phyloP scores from a whole-genome alignment of 1,140 invertebrate species.

The Trachymyrmex cornetzi region DNA sequence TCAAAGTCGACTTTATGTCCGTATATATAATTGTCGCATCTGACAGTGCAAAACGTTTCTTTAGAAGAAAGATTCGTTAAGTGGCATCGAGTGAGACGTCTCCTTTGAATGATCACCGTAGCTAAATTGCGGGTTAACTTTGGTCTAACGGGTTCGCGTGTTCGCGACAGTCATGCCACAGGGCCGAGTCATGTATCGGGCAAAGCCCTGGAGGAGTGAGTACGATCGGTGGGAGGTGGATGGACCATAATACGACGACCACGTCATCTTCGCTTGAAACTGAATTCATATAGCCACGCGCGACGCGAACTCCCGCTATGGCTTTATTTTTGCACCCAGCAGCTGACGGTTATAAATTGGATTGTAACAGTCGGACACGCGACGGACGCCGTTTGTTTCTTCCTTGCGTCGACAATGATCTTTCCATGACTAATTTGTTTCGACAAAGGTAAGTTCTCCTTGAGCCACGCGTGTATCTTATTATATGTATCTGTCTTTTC shows the following conservation, averaged over 20 bases:
- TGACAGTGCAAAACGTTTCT: slow-evolving; percentile 57
- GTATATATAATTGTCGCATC: slow-evolving; percentile 63
- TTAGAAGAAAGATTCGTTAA: slow-evolving; percentile 71
- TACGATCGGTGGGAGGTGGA: slow-evolving; percentile 58
- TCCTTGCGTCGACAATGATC: slow-evolving; percentile 17
- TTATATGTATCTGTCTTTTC: not conserved
- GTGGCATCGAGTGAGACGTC: slow-evolving; percentile 79
- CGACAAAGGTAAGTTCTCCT: slow-evolving; percentile 27
- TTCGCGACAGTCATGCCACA: slow-evolving; percentile 81
- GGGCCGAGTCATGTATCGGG: slow-evolving; percentile 73
- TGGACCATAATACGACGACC: slow-evolving; percentile 66
- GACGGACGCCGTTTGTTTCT: slow-evolving; percentile 58
- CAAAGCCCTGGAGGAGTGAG: slow-evolving; percentile 54
- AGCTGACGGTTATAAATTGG: slow-evolving; percentile 81
- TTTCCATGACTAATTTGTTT: slow-evolving; percentile 63
- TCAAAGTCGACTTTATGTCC: slow-evolving; percentile 50
- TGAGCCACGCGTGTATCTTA: not conserved
- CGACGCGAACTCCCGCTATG: slow-evolving; percentile 42
- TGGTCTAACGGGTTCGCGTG: slow-evolving; percentile 78
- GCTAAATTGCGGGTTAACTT: slow-evolving; percentile 82
- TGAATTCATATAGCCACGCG: slow-evolving; percentile 48
- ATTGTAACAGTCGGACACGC: slow-evolving; percentile 75
- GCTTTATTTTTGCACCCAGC: slow-evolving; percentile 77
- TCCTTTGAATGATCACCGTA: slow-evolving; percentile 75
- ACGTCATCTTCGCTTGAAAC: slow-evolving; percentile 70